Conservation (phyloP, 2,888 invertebrate genomes). For the Drosophila tripunctata region DNA sequence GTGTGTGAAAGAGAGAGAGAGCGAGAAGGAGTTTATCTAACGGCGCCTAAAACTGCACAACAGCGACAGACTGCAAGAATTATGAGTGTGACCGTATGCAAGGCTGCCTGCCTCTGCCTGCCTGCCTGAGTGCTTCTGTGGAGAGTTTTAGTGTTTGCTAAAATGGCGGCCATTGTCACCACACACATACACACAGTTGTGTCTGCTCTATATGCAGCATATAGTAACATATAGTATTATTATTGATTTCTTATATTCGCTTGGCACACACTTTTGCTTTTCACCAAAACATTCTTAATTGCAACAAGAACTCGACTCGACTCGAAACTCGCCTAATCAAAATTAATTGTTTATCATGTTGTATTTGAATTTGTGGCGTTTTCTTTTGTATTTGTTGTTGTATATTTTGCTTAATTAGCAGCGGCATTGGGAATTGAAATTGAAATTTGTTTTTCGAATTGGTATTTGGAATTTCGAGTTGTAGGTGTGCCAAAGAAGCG, state of each 20-base stretch:
- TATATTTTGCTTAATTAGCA: slow-evolving; percentile 69
- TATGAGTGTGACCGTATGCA: slow-evolving; percentile 61
- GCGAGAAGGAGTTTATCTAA: slow-evolving; percentile 61
- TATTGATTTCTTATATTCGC: slow-evolving; percentile 61
- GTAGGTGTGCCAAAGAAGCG: slow-evolving; percentile 69
- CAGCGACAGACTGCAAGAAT: slow-evolving; percentile 68
- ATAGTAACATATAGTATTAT: background rate
- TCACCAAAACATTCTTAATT: slow-evolving; percentile 70
- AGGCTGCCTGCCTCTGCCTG: slow-evolving; percentile 7
- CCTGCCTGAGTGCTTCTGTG: slow-evolving; percentile 34
- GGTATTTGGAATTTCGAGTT: slow-evolving; percentile 23
- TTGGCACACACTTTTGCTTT: slow-evolving; percentile 62
- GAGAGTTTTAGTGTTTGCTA: too few relatives aligned
- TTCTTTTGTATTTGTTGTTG: slow-evolving; percentile 30
- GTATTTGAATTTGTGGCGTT: slow-evolving; percentile 68
- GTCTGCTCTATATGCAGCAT: slow-evolving; percentile 49
- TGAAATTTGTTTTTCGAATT: slow-evolving; percentile 14
- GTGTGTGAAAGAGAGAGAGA: slow-evolving; percentile 6
- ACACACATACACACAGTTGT: slow-evolving; percentile 29
- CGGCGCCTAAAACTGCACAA: slow-evolving; percentile 74
- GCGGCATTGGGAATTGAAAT: slow-evolving; percentile 46
- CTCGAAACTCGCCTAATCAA: slow-evolving; percentile 74
- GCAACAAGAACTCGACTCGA: too few relatives aligned
- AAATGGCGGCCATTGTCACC: slow-evolving; percentile 77
- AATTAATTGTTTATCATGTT: slow-evolving; percentile 82